Base-by-base conservation (phyloP, 2,888 invertebrate genomes). In the Hetaerina titia region DNA sequence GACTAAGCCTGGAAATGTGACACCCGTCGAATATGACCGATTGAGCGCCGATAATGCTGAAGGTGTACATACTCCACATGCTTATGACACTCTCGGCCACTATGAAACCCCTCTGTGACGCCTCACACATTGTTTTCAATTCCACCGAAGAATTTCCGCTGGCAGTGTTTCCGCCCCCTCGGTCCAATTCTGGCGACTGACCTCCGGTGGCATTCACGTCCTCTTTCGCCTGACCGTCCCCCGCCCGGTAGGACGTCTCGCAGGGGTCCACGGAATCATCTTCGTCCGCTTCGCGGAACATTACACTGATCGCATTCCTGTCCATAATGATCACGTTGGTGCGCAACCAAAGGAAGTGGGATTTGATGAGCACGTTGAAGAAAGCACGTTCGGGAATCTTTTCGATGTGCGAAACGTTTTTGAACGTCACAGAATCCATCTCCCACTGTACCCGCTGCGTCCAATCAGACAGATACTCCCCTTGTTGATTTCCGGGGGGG, bases 381-480 rank as follows among this genome's bases (percentile, higher is more conserved):
- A 92, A 69, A 19, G 92, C 56, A 69, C 19, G 7, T 17, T 56
- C 92, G 13, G 64, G 9, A 15, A 92, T 22, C 15, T 15, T 92
- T n/a, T 69, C 22, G 31, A 92, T 25, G 22, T 92, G 13, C 5
- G 92, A 74, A 2, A 92, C 56, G 92, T 92, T 74, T 9, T 15
- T 69, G 57, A 92, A 31, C 1, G 63, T n/a, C 13, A 92, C 56
- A 13, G 92, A 92, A 45, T 92, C 69, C 92, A 92, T 92, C 45
- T 25, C 56, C 92, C 92, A 92, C 31, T 11, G 7, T 11, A 13
- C 81, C 81, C 31, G 25, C 9, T 81, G 31, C 45, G 45, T 45
- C 45, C 45, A 45, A 45, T 45, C 45, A 81, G 31, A 31, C 5
- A 6, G 13, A 6, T 25, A 31, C 0, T 31, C 81, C 11, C 9